phyloP scores from a whole-genome alignment of 2,888 invertebrate species.

The Minunthozetes semirufus region DNA sequence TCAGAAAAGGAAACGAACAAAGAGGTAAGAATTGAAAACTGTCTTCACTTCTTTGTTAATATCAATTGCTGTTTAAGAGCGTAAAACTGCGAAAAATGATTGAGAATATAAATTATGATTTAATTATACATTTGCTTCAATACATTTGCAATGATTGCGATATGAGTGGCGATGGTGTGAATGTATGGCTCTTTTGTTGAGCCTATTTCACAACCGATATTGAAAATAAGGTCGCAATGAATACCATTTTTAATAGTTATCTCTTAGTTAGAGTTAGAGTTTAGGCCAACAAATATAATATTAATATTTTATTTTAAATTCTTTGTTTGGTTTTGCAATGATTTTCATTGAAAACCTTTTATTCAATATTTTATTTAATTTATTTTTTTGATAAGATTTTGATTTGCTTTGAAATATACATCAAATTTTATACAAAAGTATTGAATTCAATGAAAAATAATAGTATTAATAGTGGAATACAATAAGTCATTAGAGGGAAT shows the following conservation, averaged over 20 bases:
- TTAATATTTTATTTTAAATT: not conserved
- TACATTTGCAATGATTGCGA: conserved; percentile 3
- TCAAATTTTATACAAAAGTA: not conserved
- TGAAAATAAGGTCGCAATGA: not conserved
- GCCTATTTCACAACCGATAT: not conserved
- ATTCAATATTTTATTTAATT: not conserved
- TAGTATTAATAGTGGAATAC: not conserved
- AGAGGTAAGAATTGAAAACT: conserved; percentile 12
- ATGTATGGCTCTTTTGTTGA: not conserved
- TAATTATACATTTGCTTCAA: conserved; percentile 25
- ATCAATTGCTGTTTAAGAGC: not conserved
- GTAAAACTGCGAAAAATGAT: not conserved
- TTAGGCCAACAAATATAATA: not conserved
- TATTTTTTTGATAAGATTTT: not conserved
- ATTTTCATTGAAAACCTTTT: no score
- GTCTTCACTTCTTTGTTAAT: not conserved
- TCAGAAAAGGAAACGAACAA: conserved; percentile 22
- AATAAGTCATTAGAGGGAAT: not conserved
- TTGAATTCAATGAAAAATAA: not conserved
- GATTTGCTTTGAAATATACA: not conserved
- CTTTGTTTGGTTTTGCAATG: not conserved
- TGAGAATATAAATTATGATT: not conserved
- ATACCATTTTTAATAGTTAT: not conserved
- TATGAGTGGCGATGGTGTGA: not conserved
- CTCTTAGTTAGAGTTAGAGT: not conserved